These are phyloP conservation scores for Nothobranchius furzeri DNA, from an alignment of 2,113 vertebrate genomes.

Conservation along the genomic window DNA sequence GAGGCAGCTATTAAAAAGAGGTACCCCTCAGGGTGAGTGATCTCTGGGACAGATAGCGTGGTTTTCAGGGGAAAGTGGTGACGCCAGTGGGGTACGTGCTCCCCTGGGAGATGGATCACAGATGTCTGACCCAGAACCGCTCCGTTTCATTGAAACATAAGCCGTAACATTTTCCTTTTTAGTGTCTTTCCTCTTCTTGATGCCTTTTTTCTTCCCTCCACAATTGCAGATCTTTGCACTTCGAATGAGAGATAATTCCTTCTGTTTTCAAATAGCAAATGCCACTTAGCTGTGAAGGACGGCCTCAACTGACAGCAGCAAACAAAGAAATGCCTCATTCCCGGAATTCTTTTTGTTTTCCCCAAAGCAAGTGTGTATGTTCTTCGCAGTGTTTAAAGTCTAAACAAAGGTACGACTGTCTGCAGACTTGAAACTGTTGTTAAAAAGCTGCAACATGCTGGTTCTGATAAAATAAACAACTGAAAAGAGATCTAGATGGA, in stretches of 20 bases:
- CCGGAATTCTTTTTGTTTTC: slow-evolving; percentile 20
- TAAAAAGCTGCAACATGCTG: slow-evolving; percentile 6
- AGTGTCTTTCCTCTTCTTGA: not conserved
- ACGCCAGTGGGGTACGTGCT: not conserved
- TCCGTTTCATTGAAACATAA: slow-evolving; percentile 58
- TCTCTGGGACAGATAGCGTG: slow-evolving; percentile 29
- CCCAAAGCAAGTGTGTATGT: slow-evolving; percentile 15
- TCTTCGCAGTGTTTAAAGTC: not conserved
- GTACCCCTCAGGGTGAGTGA: slow-evolving; percentile 12
- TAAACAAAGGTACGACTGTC: not conserved
- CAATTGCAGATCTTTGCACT: slow-evolving; percentile 28
- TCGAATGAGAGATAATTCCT: slow-evolving; percentile 32
- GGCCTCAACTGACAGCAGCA: slow-evolving; percentile 44
- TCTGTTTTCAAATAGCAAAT: slow-evolving; percentile 44
- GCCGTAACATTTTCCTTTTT: slow-evolving; percentile 12
- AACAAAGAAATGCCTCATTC: slow-evolving; percentile 62
- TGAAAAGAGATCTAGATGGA: no score
- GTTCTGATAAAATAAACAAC: no score
- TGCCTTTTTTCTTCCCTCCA: not conserved
- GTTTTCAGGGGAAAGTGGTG: slow-evolving; percentile 17
- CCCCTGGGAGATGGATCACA: slow-evolving; percentile 61
- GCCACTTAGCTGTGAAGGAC: slow-evolving; percentile 45
- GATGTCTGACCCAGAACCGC: slow-evolving; percentile 62
- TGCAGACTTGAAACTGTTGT: no score
- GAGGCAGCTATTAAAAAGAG: slow-evolving; percentile 27